Percentiles rank a stretch among this genome's conserved stretches.
Evolutionary conservation across 35 echinoderm and acorn worm species (phyloP).

Genomic region (Ophioderma brevispina): DNA sequence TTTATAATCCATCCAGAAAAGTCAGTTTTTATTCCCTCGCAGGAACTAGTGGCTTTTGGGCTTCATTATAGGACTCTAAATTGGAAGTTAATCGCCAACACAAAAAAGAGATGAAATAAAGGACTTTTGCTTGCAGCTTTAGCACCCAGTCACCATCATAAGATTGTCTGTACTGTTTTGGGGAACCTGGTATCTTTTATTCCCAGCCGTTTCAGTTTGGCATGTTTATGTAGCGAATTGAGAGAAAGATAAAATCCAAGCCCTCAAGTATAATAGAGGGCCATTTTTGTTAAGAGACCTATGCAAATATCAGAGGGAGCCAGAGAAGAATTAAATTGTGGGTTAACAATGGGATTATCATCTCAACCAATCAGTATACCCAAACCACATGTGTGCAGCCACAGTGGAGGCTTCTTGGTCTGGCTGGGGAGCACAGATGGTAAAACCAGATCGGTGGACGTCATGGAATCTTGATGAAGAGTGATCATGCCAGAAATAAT

Average conservation of each 20-base stretch:
- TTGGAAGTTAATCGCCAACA: too few relatives aligned
- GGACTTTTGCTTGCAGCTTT: neutral
- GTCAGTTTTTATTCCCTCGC: conserved; percentile 38
- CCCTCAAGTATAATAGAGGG: conserved; percentile 50
- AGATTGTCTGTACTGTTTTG: conserved; percentile 52
- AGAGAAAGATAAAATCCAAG: conserved; percentile 62
- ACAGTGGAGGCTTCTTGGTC: conserved; percentile 34
- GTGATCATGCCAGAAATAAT: neutral
- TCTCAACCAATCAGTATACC: neutral
- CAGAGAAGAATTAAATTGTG: conserved; percentile 60
- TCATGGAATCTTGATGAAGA: conserved; percentile 44
- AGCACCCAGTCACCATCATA: conserved; percentile 50
- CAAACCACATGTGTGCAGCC: conserved; percentile 24
- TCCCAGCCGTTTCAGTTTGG: conserved; percentile 66
- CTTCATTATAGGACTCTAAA: conserved; percentile 13
- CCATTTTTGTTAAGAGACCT: conserved; percentile 66
- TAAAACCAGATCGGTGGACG: conserved; percentile 24
- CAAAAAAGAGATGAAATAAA: conserved; percentile 34
- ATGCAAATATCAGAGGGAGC: conserved; percentile 39
- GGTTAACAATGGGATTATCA: conserved; percentile 37
- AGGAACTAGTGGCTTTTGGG: conserved; percentile 43
- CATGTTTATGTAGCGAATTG: conserved; percentile 55
- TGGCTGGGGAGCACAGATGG: conserved; percentile 68
- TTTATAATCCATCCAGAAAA: conserved; percentile 53
- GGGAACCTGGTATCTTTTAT: conserved; percentile 63